These are phyloP conservation scores for Marcusenius ussheri DNA, from an alignment of 2,113 vertebrate genomes.

Conservation along the genomic window DNA sequence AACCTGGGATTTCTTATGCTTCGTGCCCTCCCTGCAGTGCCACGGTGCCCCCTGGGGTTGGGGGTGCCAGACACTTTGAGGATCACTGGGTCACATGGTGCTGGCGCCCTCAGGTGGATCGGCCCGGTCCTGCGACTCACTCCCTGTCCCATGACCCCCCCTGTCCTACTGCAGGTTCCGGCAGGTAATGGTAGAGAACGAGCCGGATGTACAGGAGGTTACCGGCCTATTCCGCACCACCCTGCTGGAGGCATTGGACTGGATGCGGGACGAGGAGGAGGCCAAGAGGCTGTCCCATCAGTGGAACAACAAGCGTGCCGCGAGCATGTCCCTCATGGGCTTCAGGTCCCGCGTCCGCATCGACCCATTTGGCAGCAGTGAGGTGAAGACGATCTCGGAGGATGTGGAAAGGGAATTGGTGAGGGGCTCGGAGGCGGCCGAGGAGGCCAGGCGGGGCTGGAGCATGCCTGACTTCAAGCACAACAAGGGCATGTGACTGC, in stretches of 20 bases:
- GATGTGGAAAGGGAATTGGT: conserved; percentile 79
- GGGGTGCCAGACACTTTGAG: too few relatives aligned
- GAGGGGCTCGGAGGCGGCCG: conserved; percentile 46
- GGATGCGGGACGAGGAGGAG: conserved; percentile 79
- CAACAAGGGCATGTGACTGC: conserved; percentile 48
- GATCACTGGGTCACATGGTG: background rate
- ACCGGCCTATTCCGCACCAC: conserved; percentile 75
- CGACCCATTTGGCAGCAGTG: conserved; percentile 74
- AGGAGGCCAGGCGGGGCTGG: conserved; percentile 69
- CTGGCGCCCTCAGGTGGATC: background rate
- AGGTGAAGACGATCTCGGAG: conserved; percentile 85
- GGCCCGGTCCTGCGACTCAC: background rate
- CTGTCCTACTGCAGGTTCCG: conserved; percentile 68
- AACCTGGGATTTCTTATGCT: too few relatives aligned
- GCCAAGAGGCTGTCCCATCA: conserved; percentile 72
- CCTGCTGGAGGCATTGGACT: conserved; percentile 75
- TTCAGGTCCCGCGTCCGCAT: conserved; percentile 81
- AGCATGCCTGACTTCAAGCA: conserved; percentile 86
- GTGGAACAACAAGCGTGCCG: conserved; percentile 79
- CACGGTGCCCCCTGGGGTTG: too few relatives aligned
- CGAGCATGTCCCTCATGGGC: conserved; percentile 70
- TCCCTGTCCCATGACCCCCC: background rate
- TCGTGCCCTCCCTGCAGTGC: too few relatives aligned
- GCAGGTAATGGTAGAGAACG: conserved; percentile 72
- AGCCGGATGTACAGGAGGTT: conserved; percentile 82